Evolutionary conservation across 2,113 vertebrate species (phyloP).

Genomic region (Prinia subflava): DNA sequence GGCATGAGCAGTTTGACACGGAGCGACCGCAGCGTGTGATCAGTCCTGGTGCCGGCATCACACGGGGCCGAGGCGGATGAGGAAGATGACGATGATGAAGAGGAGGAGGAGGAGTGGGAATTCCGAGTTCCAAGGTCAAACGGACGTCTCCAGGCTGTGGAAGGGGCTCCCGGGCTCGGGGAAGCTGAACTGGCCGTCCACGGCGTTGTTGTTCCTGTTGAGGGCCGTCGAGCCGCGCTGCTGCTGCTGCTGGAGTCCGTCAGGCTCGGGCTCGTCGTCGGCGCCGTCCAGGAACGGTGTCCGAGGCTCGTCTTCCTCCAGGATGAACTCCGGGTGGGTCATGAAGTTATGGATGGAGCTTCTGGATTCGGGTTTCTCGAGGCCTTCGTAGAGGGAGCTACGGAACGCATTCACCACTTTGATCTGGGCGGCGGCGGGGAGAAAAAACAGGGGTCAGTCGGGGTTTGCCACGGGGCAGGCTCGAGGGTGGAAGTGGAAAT

Average conservation of each 20-base stretch:
- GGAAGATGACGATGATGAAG: neutral
- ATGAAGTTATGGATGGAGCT: slow-evolving; percentile 98
- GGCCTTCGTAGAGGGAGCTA: slow-evolving; percentile 87
- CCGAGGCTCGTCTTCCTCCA: slow-evolving; percentile 84
- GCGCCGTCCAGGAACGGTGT: slow-evolving; percentile 78
- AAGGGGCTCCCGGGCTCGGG: slow-evolving; percentile 66
- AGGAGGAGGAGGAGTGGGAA: neutral
- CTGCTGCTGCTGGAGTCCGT: slow-evolving; percentile 50
- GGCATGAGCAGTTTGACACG: slow-evolving; percentile 58
- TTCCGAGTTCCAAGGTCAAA: slow-evolving; percentile 67
- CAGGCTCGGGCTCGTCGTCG: slow-evolving; percentile 74
- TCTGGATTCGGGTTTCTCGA: slow-evolving; percentile 88
- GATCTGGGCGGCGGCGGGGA: slow-evolving; percentile 77
- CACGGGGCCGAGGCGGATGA: neutral
- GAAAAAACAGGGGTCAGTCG: slow-evolving; percentile 2
- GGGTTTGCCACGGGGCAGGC: neutral
- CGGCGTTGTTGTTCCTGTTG: slow-evolving; percentile 76
- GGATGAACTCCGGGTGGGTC: slow-evolving; percentile 90
- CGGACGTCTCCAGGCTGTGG: slow-evolving; percentile 77
- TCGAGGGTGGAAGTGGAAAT: slow-evolving; percentile 21
- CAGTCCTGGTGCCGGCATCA: slow-evolving; percentile 49
- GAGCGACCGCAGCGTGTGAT: slow-evolving; percentile 29
- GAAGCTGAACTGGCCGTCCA: slow-evolving; percentile 62
- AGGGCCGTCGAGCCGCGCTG: slow-evolving; percentile 1
- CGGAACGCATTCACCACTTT: slow-evolving; percentile 98